A percentile compares a stretch with the other conserved stretches of the same genome.
phyloP scores from a whole-genome alignment of 2,113 vertebrate species.

The Pipa parva region DNA sequence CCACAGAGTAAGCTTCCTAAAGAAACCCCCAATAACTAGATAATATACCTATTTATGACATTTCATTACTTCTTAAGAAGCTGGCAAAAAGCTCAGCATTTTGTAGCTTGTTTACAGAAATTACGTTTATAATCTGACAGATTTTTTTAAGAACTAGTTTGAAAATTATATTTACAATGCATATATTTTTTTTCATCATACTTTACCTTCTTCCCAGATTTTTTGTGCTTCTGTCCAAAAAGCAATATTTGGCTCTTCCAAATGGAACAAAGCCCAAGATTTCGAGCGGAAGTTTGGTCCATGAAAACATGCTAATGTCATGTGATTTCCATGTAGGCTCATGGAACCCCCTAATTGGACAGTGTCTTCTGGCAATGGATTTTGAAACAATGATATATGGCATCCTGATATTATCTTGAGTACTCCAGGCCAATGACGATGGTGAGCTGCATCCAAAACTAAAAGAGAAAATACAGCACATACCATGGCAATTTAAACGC shows the following conservation, averaged over 20 bases:
- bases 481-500: not conserved
- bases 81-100: too few species aligned
- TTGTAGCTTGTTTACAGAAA: too few species aligned
- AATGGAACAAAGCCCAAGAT: slow-evolving; percentile 94
- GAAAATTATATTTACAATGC: not conserved
- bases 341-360: slow-evolving; percentile 95
- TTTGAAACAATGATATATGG: slow-evolving; percentile 96
- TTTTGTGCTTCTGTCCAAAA: slow-evolving; percentile 99
- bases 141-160: too few species aligned
- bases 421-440: slow-evolving; percentile 94
- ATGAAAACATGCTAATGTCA: slow-evolving; percentile 96
- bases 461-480: slow-evolving; percentile 20
- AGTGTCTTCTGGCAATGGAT: slow-evolving; percentile 88
- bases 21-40: too few species aligned
- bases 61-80: too few species aligned
- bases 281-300: slow-evolving; percentile 97
- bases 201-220: slow-evolving; percentile 92
- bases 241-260: slow-evolving; percentile 96
- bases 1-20: too few species aligned
- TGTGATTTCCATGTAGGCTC: slow-evolving; percentile 96
- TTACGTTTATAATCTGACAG: too few species aligned
- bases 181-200: too few species aligned
- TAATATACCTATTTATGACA: too few species aligned
- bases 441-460: slow-evolving; percentile 92
- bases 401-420: slow-evolving; percentile 88